phyloP scores from a whole-genome alignment of 53 echinoderm and acorn worm genomes.

The Henricia sp. region DNA sequence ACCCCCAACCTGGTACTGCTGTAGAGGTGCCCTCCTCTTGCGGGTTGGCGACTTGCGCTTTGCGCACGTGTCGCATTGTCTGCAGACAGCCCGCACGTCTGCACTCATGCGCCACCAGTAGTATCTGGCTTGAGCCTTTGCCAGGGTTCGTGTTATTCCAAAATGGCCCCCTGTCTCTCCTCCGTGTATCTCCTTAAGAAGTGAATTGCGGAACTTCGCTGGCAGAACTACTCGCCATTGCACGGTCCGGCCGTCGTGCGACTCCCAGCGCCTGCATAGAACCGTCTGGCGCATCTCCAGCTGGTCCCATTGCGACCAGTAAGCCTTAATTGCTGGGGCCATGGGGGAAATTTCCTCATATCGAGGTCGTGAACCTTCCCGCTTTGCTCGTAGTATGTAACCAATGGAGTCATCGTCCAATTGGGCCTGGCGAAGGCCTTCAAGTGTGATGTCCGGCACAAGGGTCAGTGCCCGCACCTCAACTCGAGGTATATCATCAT shows the following conservation, averaged over 20 bases:
- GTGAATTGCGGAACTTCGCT: neutral
- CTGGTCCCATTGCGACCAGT: conserved; percentile 26
- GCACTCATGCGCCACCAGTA: conserved; percentile 22
- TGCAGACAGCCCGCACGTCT: conserved; percentile 12
- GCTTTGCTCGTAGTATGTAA: conserved; percentile 9
- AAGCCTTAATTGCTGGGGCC: conserved; percentile 3
- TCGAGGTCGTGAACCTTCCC: conserved; percentile 1
- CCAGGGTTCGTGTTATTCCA: conserved; percentile 20
- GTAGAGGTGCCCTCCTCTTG: no score
- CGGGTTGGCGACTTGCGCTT: no score
- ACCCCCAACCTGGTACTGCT: neutral
- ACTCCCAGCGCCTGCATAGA: conserved; percentile 15
- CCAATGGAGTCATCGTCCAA: neutral
- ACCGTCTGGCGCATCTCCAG: neutral
- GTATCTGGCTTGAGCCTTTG: neutral
- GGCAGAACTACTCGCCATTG: conserved; percentile 11
- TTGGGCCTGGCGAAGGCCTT: conserved; percentile 21
- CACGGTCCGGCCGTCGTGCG: neutral
- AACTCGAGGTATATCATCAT: neutral
- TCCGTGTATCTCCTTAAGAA: conserved; percentile 24
- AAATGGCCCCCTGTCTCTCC: conserved; percentile 23
- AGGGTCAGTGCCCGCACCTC: neutral
- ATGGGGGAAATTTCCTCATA: conserved; percentile 4
- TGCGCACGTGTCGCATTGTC: neutral
- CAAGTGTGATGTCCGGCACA: neutral